Evolutionary conservation across 1,140 invertebrate genomes (phyloP), one percentile per base, ranked within the genome.

Genomic region (Drosophila quadrilineata): DNA sequence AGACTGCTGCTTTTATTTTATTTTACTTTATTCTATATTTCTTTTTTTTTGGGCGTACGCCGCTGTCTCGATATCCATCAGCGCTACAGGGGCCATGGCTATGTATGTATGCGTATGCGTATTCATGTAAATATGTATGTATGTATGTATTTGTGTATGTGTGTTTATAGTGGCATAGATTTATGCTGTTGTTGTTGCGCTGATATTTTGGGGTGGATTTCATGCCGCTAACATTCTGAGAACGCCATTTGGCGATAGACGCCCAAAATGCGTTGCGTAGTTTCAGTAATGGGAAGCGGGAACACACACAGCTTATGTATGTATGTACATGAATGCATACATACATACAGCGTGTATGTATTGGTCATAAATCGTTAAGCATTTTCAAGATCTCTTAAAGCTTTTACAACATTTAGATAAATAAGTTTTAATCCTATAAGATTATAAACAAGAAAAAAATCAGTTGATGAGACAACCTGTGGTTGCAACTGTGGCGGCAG

Each of bases 161-260:
- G 24, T 22, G 45, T 40, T 57, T 67, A 60, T 24, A 35, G 69
- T 46, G 26, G 26, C 53, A 64, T 70, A 75, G 63, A 75, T 71
- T 82, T 80, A 53, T 68, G 65, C 56, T 48, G 76, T 49, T 67
- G 35, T 58, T 65, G 66, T 52, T 60, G 24, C 46, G 45, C 16
- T 43, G 16, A 14, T 57, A 26, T 62, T 71, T 80, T 70, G 46
- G 76, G 76, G 76, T 82, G 76, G 72, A 82, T 76, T 80, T 69
- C 50, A 49, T 19, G 36, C 48, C 26, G 29, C 40, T 45, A 71
- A 43, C 60, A 75, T 64, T 56, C 46, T 31, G 9, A 36, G 70
- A 52, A 71, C 75, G 75, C 64, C 48, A 80, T 80, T 77, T 74
- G 54, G n/a, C 53, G 19, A 62, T 45, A 48, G 43, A 71, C 31